Evolutionary conservation across 2,888 invertebrate species (phyloP), one percentile per base, ranked within the genome.

Genomic region (Lasioglossum morio): DNA sequence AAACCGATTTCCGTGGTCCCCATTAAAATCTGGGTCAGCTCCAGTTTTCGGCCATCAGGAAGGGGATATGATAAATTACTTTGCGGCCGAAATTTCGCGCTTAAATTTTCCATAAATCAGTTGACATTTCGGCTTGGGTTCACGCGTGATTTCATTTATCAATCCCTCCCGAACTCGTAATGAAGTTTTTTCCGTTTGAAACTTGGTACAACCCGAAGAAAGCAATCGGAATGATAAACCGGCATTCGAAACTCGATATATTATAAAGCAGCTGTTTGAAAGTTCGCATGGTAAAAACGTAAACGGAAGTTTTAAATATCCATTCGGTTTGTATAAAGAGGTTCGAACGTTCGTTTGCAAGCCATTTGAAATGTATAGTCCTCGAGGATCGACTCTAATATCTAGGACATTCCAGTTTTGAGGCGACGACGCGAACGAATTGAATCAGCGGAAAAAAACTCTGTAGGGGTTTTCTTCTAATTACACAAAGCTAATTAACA

Each of bases 81-180:
- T 27, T 30, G 23, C 30, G 63, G 48, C 27, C 60, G 30, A 27
- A 80, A 80, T 60, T 70, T 75, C 43, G 16, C 75, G n/a, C 63
- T 75, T 76, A 76, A 72, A 72, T 60, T 48, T 37, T 37, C 72
- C 19, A 76, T 81, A 76, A 83, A 83, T 76, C 81, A 72, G 14
- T n/a, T 5, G 16, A 19, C 63, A 46, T n/a, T 48, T 75, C 27
- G 23, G 16, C 37, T 37, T 23, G 10, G 27, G 7, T 46, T n/a
- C 1, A 2, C 43, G 23, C 34, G 4, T 46, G 46, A 46, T 63
- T 77, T 37, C 46, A 69, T 77, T 69, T 48, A 69, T 77, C 70
- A 40, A 40, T 40, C 5, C n/a, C 1, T 12, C n/a, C 70, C 4
- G 10, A 37, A 40, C 14, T n/a, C 7, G 5, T 40, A 14, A 70